phyloP scores from a whole-genome alignment of 2,888 invertebrate genomes.

The Panopea generosa region DNA sequence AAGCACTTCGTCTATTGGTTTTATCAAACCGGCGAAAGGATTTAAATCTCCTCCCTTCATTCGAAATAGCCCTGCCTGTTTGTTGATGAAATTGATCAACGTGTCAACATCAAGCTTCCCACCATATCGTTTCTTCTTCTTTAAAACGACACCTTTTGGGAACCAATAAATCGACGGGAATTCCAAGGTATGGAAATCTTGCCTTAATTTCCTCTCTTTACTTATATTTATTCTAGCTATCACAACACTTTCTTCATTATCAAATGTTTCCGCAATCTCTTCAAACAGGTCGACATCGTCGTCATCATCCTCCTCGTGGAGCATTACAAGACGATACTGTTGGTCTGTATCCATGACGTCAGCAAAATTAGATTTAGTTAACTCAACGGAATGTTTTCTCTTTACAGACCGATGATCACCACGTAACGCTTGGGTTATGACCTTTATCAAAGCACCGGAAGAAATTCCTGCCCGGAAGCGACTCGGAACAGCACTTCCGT shows the following conservation, averaged over 20 bases:
- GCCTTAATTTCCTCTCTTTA: slow-evolving; percentile 28
- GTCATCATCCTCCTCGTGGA: slow-evolving; percentile 45
- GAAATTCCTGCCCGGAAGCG: slow-evolving; percentile 46
- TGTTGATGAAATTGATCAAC: slow-evolving; percentile 47
- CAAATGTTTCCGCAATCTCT: slow-evolving; percentile 52
- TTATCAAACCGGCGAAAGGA: slow-evolving; percentile 47
- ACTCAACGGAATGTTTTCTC: slow-evolving; percentile 25
- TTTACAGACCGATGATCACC: slow-evolving; percentile 26
- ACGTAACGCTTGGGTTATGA: slow-evolving; percentile 30
- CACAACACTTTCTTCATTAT: slow-evolving; percentile 41
- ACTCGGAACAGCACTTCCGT: slow-evolving; percentile 51
- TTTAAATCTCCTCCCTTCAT: slow-evolving; percentile 41
- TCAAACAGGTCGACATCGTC: slow-evolving; percentile 45
- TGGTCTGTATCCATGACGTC: slow-evolving; percentile 30
- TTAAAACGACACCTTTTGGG: slow-evolving; percentile 4
- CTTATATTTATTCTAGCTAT: slow-evolving; percentile 48
- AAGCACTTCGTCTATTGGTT: slow-evolving; percentile 37
- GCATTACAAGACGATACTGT: slow-evolving; percentile 49
- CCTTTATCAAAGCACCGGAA: slow-evolving; percentile 26
- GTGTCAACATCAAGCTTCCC: slow-evolving; percentile 25
- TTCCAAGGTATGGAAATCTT: slow-evolving; percentile 13
- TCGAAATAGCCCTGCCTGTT: slow-evolving; percentile 34
- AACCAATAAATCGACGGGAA: slow-evolving; percentile 54
- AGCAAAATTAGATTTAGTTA: slow-evolving; percentile 33
- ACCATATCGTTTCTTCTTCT: slow-evolving; percentile 34